phyloP scores from a whole-genome alignment of 2,888 invertebrate species.

The Archips xylosteana region DNA sequence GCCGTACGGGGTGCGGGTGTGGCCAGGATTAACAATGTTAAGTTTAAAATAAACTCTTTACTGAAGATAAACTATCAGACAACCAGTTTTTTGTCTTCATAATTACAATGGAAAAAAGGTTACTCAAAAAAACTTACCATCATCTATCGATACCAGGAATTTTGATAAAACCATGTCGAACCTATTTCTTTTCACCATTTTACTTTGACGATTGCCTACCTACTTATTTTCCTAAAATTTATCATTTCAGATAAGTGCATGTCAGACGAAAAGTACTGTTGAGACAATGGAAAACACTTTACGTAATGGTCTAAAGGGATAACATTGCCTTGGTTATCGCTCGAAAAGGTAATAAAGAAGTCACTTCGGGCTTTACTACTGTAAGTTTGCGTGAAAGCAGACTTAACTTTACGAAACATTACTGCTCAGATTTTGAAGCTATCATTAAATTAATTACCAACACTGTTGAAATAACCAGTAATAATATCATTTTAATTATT shows the following conservation, averaged over 20 bases:
- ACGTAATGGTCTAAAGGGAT: conserved; percentile 75
- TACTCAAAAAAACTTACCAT: background rate
- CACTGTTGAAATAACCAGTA: conserved; percentile 17
- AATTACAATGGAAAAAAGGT: background rate
- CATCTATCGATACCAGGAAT: conserved; percentile 1
- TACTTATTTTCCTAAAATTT: conserved; percentile 34
- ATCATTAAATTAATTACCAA: conserved; percentile 43
- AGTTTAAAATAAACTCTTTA: conserved; percentile 17
- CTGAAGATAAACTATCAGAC: background rate
- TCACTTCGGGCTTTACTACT: conserved; percentile 68
- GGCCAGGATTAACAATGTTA: conserved; percentile 15
- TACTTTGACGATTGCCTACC: conserved; percentile 27
- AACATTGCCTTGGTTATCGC: conserved; percentile 72
- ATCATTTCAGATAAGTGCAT: conserved; percentile 34
- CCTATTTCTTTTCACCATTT: conserved; percentile 20
- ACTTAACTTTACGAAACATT: conserved; percentile 46
- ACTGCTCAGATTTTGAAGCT: conserved; percentile 41
- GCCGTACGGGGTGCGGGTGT: background rate
- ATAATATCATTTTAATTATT: background rate
- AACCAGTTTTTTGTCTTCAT: background rate
- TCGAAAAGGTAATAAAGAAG: conserved; percentile 73
- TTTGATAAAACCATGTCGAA: conserved; percentile 23
- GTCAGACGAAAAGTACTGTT: conserved; percentile 48
- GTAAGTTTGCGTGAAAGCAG: conserved; percentile 61
- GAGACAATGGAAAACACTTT: conserved; percentile 74